Evolutionary conservation across 2,113 vertebrate species (phyloP), one percentile per base, ranked within the genome.

Genomic region (Sarotherodon lohbergeri): DNA sequence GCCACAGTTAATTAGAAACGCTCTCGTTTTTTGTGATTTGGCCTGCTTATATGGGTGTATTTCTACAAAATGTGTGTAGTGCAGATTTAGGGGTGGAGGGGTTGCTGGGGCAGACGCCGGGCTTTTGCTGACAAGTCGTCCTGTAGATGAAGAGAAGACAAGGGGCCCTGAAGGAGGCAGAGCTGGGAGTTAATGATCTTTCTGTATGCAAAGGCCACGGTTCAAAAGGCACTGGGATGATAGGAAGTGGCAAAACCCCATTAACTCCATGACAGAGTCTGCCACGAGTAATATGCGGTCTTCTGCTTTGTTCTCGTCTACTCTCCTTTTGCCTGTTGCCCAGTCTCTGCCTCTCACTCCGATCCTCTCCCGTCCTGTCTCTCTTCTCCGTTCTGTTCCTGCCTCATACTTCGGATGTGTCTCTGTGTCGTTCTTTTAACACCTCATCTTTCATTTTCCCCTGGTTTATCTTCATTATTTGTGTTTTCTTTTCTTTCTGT

Each of bases 181-280:
- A 63, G 83, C 83, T 55, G 83, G 43, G 82, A 92, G 93, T 94
- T 94, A 94, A 96, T 95, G 90, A 95, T 94, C 90, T 92, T 92
- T 93, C 90, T 92, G 85, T 87, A 92, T 94, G 94, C 92, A 95
- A 93, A 89, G 95, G 89, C 87, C 90, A 89, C 86, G 90, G 91
- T 93, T 93, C 92, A 94, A 89, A 93, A 92, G 91, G 81, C 92
- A 76, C 48, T 14, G 59, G 76, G 86, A 91, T 84, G 91, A 93
- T 89, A 84, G 84, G 81, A 91, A 91, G 91, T 82, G 87, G 86
- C 91, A 89, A 94, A 93, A 94, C 87, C 89, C 90, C 92, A 94
- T 95, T 95, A 92, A 94, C 88, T 90, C 93, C 66, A 84, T 83
- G 86, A 63, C 90, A 89, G 86, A 80, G 46, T 92, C 91, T 92